Evolutionary conservation across 2,888 invertebrate species (phyloP).

Genomic region (Plagiodera versicolora): DNA sequence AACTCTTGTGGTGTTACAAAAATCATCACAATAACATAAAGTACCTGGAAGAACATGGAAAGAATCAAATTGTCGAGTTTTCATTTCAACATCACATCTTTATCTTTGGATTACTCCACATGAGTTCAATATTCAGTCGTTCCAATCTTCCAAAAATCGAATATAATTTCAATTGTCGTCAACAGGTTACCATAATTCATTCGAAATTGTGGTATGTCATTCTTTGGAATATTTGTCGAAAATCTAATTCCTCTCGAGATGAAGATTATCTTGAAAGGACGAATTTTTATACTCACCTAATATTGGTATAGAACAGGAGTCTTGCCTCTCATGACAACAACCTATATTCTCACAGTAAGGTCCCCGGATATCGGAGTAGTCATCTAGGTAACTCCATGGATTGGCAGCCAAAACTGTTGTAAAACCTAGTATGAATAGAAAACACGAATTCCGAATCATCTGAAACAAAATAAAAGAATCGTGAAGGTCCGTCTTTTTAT

Average conservation of each 20-base stretch:
- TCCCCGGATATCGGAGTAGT: conserved; percentile 57
- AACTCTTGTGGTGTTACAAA: conserved; percentile 74
- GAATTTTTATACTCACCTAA: conserved; percentile 57
- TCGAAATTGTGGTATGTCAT: no score
- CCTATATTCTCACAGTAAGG: conserved; percentile 60
- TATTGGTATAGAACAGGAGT: conserved; percentile 81
- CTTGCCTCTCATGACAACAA: conserved; percentile 77
- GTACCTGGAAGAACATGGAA: conserved; percentile 65
- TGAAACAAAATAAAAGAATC: conserved; percentile 17
- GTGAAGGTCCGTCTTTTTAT: no score
- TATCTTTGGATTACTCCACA: no score
- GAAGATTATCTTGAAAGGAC: background rate
- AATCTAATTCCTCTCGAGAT: no score
- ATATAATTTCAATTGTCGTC: no score
- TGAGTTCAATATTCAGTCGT: no score
- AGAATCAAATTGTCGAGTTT: background rate
- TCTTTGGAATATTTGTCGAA: background rate
- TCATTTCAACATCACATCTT: background rate
- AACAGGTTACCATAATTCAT: no score
- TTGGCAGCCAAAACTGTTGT: conserved; percentile 7
- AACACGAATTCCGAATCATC: conserved; percentile 20
- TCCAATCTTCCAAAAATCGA: no score
- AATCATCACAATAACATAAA: conserved; percentile 92
- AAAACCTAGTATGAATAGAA: conserved; percentile 12
- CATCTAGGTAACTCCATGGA: conserved; percentile 27